A percentile compares a stretch with the other conserved stretches of the same genome.
Evolutionary conservation across 2,797 vertebrate genomes (phyloP).

Genomic region (Craterocephalus amniculus): DNA sequence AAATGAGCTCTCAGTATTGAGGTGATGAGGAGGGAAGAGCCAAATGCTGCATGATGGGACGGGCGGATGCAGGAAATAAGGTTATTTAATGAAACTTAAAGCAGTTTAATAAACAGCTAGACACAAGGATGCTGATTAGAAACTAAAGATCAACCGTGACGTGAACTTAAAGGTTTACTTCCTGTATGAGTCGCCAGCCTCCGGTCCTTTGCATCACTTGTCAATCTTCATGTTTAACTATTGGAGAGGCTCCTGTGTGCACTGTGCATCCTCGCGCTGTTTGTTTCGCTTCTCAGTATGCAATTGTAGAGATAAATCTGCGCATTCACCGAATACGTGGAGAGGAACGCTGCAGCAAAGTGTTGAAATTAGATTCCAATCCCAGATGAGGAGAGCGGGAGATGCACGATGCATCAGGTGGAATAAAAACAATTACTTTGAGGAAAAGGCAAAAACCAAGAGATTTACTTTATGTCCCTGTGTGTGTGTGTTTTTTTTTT

Average conservation of each 20-base stretch:
- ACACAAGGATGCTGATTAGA: neutral
- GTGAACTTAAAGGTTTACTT: too few species aligned
- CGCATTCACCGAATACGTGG: constrained; percentile 32
- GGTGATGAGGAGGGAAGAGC: neutral
- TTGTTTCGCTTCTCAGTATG: constrained; percentile 34
- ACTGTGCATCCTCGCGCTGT: constrained; percentile 30
- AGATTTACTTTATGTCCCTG: constrained; percentile 32
- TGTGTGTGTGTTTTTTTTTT: neutral
- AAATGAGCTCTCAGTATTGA: neutral
- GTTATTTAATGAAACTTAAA: neutral
- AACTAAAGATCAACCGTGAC: too few species aligned
- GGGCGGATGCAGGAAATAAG: too few species aligned
- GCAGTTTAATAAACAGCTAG: neutral
- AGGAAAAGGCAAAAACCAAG: constrained; percentile 24
- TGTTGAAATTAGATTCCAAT: constrained; percentile 45
- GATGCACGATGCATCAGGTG: constrained; percentile 30
- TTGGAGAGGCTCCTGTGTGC: constrained; percentile 24
- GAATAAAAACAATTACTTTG: constrained; percentile 51
- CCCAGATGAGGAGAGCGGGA: constrained; percentile 11
- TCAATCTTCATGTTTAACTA: too few species aligned
- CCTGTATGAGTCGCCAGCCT: too few species aligned
- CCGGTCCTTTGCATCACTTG: too few species aligned
- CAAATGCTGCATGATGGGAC: neutral
- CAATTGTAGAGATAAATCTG: constrained; percentile 68
- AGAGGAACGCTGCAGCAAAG: constrained; percentile 38